phyloP scores from a whole-genome alignment of 2,113 vertebrate species.

The Gadus macrocephalus region DNA sequence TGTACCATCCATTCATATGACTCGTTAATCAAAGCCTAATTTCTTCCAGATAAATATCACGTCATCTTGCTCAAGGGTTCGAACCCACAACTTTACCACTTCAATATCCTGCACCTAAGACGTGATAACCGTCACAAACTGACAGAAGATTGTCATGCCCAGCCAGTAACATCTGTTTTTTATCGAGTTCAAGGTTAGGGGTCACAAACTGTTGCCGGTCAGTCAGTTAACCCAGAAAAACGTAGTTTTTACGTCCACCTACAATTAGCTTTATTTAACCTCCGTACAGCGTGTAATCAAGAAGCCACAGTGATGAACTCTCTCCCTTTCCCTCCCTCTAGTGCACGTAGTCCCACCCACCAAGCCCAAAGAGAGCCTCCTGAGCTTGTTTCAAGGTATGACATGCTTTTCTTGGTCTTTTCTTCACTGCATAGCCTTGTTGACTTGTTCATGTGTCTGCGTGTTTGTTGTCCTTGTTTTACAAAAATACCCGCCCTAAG shows the following conservation, averaged over 20 bases:
- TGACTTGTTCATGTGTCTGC: background rate
- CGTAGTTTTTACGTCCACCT: slow-evolving; percentile 44
- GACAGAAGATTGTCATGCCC: no score
- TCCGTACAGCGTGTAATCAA: slow-evolving; percentile 56
- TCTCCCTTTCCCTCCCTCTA: slow-evolving; percentile 48
- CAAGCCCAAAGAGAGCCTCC: slow-evolving; percentile 65
- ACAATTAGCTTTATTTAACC: slow-evolving; percentile 65
- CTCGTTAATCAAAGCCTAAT: no score
- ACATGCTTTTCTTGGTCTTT: slow-evolving; percentile 31
- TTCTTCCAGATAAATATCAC: no score
- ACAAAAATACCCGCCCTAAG: slow-evolving; percentile 42
- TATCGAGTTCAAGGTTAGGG: background rate
- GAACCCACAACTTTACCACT: no score
- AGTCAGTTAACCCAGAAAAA: background rate
- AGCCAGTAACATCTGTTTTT: background rate
- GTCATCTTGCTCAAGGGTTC: no score
- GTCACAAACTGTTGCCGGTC: background rate
- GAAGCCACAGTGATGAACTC: slow-evolving; percentile 60
- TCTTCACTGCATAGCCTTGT: background rate
- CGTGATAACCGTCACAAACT: no score
- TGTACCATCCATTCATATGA: no score
- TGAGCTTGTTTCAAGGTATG: slow-evolving; percentile 78
- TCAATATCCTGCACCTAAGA: no score
- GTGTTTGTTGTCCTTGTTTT: slow-evolving; percentile 18
- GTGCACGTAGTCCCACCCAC: slow-evolving; percentile 66